phyloP scores from a whole-genome alignment of 2,888 invertebrate genomes.

The Mesoligia furuncula region DNA sequence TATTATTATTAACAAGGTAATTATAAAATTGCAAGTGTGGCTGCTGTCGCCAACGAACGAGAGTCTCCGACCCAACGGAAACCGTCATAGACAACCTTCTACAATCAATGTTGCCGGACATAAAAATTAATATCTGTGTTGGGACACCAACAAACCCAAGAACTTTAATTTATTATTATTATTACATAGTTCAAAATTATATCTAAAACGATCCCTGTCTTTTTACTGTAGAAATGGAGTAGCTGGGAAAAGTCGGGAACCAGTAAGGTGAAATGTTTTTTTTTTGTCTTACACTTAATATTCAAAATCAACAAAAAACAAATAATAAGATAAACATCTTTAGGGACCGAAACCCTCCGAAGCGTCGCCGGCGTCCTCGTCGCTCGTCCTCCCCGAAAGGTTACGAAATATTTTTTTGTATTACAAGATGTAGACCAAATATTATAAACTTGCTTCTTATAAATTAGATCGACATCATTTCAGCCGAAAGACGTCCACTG shows the following conservation, averaged over 20 bases:
- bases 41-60: no score
- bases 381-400: background rate
- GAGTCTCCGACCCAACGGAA: no score
- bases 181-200: background rate
- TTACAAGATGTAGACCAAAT: background rate
- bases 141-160: no score
- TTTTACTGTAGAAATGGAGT: background rate
- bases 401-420: background rate
- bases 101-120: no score
- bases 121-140: no score
- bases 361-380: background rate
- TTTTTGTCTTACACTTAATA: background rate
- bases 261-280: background rate
- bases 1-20: no score
- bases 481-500: no score
- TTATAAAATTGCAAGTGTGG: no score
- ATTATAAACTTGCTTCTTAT: background rate
- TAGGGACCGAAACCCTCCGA: background rate
- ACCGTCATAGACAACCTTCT: no score
- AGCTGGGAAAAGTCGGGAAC: background rate
- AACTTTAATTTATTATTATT: background rate
- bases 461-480: no score
- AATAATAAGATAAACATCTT: background rate
- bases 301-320: background rate
- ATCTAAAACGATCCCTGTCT: background rate